Base-by-base conservation (phyloP, 2,797 vertebrate species). In the Tapera naevia region DNA sequence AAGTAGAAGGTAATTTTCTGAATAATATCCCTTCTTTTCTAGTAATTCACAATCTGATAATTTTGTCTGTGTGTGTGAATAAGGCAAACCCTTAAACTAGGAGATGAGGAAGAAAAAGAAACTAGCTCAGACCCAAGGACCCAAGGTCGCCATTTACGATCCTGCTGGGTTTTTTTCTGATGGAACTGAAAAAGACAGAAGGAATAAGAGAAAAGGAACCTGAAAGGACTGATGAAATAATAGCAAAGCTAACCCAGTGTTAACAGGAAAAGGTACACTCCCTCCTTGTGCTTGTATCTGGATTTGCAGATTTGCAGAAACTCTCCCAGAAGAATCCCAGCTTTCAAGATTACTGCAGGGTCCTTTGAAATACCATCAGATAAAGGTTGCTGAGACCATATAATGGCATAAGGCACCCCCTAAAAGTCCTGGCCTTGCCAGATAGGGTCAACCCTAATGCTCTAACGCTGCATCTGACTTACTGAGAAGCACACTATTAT, bases 1-100 rank as follows among this genome's bases (percentile, higher is more conserved):
- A 81, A 94, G 79, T 24, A 87, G 25, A 81, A 78, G 28, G 16
- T 25, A 58, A 39, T 82, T 76, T 93, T 88, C 72, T 43, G 28
- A 89, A 76, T 10, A 91, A 6, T 64, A 67, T 67, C 24, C 7
- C 28, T 88, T 27, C 25, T 75, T 14, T 71, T 92, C 18, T 32
- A 74, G 61, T 61, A 70, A 58, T 60, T 90, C 25, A 41, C 7
- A 64, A 23, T 81, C 53, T 80, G 46, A 66, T 48, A 18, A 21
- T 19, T n/a, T 33, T 65, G 48, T 9, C 2, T 65, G 48, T 9
- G 2, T 65, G 7, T 28, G 27, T 39, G 43, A 53, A 69, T 50
- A 53, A 94, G n/a, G 19, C 19, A 79, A 93, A 58, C 7, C 1
- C 46, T 88, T 62, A 24, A 37, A 84, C 50, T 80, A 74, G 62